phyloP scores from a whole-genome alignment of 2,113 vertebrate genomes.

The Cinclus cinclus region DNA sequence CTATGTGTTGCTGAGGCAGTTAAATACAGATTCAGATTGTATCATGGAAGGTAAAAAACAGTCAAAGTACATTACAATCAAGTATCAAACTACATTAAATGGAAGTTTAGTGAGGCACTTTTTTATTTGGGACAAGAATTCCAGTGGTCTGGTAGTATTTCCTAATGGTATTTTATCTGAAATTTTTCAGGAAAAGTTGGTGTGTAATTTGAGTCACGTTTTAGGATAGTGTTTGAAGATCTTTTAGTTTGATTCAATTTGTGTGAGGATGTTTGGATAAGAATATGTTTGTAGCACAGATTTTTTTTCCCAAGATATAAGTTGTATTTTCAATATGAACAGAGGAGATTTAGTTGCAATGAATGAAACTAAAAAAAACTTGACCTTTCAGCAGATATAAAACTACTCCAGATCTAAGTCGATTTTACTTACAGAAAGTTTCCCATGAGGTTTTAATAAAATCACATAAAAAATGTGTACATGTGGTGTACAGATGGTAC shows the following conservation, averaged over 20 bases:
- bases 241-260: not conserved
- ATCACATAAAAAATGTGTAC: not conserved
- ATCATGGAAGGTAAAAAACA: not conserved
- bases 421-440: not conserved
- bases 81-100: not conserved
- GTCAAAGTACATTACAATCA: not conserved
- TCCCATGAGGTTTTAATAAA: constrained; percentile 31
- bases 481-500: not conserved
- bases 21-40: not conserved
- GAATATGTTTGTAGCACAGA: not conserved
- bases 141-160: not conserved
- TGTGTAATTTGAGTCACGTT: not conserved
- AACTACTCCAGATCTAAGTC: not conserved
- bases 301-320: not conserved
- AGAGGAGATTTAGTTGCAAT: not conserved
- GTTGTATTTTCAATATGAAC: not conserved
- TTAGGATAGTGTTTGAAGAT: not conserved
- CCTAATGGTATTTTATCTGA: not conserved
- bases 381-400: not conserved
- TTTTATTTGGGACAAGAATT: not conserved
- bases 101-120: not conserved
- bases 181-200: not conserved
- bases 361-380: not conserved
- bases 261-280: not conserved
- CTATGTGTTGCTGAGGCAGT: not conserved